Evolutionary conservation across 1,140 invertebrate species (phyloP).

Genomic region (Archivesica marissinica): DNA sequence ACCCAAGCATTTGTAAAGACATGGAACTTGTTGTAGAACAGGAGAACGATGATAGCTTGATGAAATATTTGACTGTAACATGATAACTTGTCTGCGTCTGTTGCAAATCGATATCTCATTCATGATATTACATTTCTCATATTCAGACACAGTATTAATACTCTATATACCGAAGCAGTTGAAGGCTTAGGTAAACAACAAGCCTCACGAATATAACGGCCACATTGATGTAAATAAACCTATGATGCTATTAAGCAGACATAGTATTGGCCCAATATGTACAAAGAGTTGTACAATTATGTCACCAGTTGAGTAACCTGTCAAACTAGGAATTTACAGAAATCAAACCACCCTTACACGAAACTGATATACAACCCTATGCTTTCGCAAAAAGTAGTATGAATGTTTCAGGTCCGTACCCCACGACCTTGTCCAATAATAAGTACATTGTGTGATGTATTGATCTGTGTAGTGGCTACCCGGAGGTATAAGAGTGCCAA

Average conservation of each 20-base stretch:
- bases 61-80: background rate
- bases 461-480: constrained; percentile 57
- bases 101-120: constrained; percentile 28
- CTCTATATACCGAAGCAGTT: constrained; percentile 51
- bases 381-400: constrained; percentile 49
- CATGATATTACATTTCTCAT: constrained; percentile 59
- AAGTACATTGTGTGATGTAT: constrained; percentile 38
- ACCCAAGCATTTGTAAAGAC: background rate
- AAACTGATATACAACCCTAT: constrained; percentile 57
- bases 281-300: constrained; percentile 41
- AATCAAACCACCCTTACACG: constrained; percentile 32
- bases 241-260: constrained; percentile 29
- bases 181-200: background rate
- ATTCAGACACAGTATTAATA: constrained; percentile 33
- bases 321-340: constrained; percentile 40
- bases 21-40: constrained; percentile 45
- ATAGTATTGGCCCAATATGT: constrained; percentile 64
- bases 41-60: constrained; percentile 19
- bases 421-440: constrained; percentile 9
- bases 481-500: constrained; percentile 29
- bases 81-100: background rate
- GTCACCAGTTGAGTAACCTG: constrained; percentile 50
- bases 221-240: constrained; percentile 56
- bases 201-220: constrained; percentile 60
- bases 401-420: constrained; percentile 63